These are phyloP conservation scores for Solenopsis invicta DNA, from an alignment of 1,140 invertebrate genomes.

Conservation along the genomic window DNA sequence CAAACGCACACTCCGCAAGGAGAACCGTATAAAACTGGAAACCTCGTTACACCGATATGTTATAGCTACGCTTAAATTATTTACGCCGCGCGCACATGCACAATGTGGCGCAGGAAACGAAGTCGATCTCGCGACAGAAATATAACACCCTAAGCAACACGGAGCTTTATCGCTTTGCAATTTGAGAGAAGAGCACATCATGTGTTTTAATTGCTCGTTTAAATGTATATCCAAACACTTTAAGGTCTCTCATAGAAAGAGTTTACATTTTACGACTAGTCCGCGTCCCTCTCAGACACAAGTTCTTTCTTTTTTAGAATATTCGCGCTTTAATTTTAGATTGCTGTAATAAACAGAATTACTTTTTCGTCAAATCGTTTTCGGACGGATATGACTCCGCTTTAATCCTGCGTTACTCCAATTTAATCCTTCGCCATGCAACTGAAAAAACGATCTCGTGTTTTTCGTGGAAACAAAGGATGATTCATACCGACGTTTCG, in stretches of 20 bases:
- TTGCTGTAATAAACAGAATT: neutral
- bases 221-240: neutral
- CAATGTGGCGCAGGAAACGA: slow-evolving; percentile 16
- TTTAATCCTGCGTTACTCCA: neutral
- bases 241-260: neutral
- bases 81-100: slow-evolving; percentile 38
- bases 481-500: neutral
- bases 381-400: neutral
- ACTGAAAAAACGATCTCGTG: neutral
- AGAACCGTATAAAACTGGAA: slow-evolving; percentile 27
- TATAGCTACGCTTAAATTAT: slow-evolving; percentile 56
- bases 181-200: neutral
- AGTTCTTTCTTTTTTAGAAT: neutral
- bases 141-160: neutral
- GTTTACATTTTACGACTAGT: too few species aligned
- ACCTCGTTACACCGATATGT: slow-evolving; percentile 46
- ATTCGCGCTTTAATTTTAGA: neutral
- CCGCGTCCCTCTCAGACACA: too few species aligned
- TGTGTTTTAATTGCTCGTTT: neutral
- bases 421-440: neutral
- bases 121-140: slow-evolving; percentile 41
- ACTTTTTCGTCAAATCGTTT: neutral
- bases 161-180: neutral
- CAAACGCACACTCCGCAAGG: neutral
- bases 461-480: neutral